Conservation (phyloP, 1,140 invertebrate genomes). For the Portunus trituberculatus region DNA sequence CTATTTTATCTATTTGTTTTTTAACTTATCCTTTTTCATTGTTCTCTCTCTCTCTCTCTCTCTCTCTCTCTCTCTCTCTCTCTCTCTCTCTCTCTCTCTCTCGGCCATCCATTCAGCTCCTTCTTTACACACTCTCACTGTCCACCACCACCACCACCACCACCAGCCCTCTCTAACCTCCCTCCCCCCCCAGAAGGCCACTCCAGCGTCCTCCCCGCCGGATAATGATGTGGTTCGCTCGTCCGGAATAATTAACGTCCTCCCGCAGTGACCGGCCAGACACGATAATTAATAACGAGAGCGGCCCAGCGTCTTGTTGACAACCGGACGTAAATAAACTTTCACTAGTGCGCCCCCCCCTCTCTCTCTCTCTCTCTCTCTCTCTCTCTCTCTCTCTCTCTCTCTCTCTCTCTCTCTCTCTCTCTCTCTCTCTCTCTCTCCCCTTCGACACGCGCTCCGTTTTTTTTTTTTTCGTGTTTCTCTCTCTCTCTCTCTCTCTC, state of each 20-base stretch:
- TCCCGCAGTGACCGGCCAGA: neutral
- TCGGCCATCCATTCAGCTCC: too few species aligned
- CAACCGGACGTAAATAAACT: neutral
- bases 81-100: too few species aligned
- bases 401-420: too few species aligned
- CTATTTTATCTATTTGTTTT: neutral
- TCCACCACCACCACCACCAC: too few species aligned
- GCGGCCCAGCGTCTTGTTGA: neutral
- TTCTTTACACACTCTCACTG: too few species aligned
- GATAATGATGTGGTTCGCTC: neutral
- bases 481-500: too few species aligned
- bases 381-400: too few species aligned
- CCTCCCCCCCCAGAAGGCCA: neutral
- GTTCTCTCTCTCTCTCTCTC: too few species aligned
- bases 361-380: too few species aligned
- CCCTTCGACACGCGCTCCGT: neutral
- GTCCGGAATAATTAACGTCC: neutral
- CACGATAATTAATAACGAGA: constrained; percentile 5
- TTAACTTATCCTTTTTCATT: neutral
- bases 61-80: too few species aligned
- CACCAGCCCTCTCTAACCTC: neutral
- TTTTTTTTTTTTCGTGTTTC: neutral
- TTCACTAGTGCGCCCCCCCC: neutral
- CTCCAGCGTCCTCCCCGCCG: neutral
- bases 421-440: too few species aligned